These are phyloP conservation scores for Nephila pilipes DNA, from an alignment of 1,140 invertebrate species.

Conservation along the genomic window DNA sequence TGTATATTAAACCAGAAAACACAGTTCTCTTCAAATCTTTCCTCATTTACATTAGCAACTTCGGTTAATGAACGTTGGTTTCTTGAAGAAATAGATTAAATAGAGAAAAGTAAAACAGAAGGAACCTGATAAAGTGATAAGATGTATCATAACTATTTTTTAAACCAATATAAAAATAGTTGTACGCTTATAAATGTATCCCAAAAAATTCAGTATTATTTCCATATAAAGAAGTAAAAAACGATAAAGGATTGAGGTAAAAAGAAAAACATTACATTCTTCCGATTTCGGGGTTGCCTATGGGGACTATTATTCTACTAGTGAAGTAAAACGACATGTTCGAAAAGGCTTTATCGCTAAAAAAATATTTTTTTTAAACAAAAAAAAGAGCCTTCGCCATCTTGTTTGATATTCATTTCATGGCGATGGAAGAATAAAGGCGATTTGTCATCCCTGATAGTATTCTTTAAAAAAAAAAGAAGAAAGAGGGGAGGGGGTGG, in stretches of 20 bases:
- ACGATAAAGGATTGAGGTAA: neutral
- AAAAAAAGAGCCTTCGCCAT: neutral
- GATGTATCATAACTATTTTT: neutral
- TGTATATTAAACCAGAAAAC: too few relatives aligned
- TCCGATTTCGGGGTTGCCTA: neutral
- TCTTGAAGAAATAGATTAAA: too few relatives aligned
- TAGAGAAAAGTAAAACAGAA: too few relatives aligned
- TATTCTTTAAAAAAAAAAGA: conserved; percentile 7
- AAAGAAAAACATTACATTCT: neutral
- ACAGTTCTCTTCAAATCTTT: too few relatives aligned
- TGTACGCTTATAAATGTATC: neutral
- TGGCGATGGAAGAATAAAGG: conserved; percentile 44
- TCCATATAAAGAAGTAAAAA: neutral
- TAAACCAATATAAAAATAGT: neutral
- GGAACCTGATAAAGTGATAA: neutral
- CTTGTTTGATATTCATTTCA: conserved; percentile 64
- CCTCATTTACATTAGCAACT: too few relatives aligned
- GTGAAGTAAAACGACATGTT: conserved; percentile 13
- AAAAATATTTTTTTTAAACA: neutral
- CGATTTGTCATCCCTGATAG: conserved; percentile 67
- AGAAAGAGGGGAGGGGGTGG: neutral
- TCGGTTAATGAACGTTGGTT: too few relatives aligned
- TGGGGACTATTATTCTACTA: conserved; percentile 19
- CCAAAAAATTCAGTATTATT: neutral
- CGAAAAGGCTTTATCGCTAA: neutral